Evolutionary conservation across 64 coral and sea anemone species (phyloP), one percentile per base, ranked within the genome.

Genomic region (Anthopleura sola): DNA sequence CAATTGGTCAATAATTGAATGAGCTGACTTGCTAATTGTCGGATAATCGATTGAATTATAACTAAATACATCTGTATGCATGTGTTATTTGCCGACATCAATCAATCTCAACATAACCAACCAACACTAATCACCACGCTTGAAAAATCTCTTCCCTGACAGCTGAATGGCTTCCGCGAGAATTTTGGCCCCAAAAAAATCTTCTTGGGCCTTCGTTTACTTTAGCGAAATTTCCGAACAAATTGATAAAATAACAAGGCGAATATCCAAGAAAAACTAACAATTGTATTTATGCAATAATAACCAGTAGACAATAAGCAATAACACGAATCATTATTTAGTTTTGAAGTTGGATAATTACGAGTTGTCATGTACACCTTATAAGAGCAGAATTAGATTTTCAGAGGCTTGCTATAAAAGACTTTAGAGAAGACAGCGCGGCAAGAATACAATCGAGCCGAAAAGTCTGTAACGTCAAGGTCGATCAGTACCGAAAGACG

Each of bases 1-100:
- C 94, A 95, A 95, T 96, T 90, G 94, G 38, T 87, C 74, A 83
- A 85, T 96, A 96, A 96, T 96, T 96, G 90, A 86, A 92, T 92
- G 87, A 88, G 88, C 94, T 86, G 87, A 92, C 83, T 90, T 90
- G 94, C 91, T 97, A 97, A 97, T 97, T 93, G 94, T 97, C 84
- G 75, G 82, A 92, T 97, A 97, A 97, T 97, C 94, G 90, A 86
- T 91, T 92, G 90, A 92, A 93, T 97, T 92, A 97, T 89, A 92
- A 82, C 93, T 92, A 88, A 92, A 89, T 92, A 89, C 90, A 92
- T 97, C 90, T 92, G 86, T 97, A 90, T 92, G 83, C 87, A 92
- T 88, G 88, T 92, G 75, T 60, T 49, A 32, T 36, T 23, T 62
- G 74, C 87, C 88, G 82, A 90, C 88, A 90, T 90, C 68, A 90